Evolutionary conservation across 2,797 vertebrate species (phyloP).

Genomic region (Geotrypetes seraphini): DNA sequence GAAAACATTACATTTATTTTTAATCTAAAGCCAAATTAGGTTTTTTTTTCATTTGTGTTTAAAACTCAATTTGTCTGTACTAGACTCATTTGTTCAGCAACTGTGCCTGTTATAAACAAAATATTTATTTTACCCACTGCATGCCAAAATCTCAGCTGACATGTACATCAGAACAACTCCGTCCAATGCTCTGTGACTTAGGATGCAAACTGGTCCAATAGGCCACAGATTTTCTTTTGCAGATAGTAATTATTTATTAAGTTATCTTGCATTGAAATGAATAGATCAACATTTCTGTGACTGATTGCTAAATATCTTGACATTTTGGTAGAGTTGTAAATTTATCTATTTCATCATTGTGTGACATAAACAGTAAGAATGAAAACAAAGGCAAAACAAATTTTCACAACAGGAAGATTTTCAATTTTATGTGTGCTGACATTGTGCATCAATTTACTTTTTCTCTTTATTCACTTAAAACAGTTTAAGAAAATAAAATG

Average conservation of each 20-base stretch:
- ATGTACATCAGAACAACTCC: constrained; percentile 32
- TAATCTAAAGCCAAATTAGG: constrained; percentile 57
- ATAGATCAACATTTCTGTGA: constrained; percentile 35
- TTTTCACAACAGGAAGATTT: too few species aligned
- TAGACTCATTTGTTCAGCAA: constrained; percentile 50
- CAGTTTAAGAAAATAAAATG: neutral
- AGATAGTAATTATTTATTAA: constrained; percentile 36
- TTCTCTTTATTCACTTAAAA: neutral
- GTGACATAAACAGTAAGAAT: constrained; percentile 48
- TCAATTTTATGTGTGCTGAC: too few species aligned
- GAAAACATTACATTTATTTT: constrained; percentile 51
- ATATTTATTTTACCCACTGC: constrained; percentile 42
- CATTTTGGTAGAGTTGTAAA: constrained; percentile 34
- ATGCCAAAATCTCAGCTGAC: constrained; percentile 36
- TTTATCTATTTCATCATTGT: constrained; percentile 46
- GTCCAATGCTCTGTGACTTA: constrained; percentile 40
- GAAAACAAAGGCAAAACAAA: too few species aligned
- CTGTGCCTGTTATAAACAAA: constrained; percentile 41
- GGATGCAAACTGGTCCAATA: constrained; percentile 45
- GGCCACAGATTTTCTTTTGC: constrained; percentile 33
- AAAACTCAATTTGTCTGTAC: constrained; percentile 30
- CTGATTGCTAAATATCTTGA: constrained; percentile 39
- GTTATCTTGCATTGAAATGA: too few species aligned
- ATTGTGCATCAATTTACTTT: neutral
- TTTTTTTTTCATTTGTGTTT: constrained; percentile 21